phyloP scores from a whole-genome alignment of 2,113 vertebrate species.

The Lepus timidus region DNA sequence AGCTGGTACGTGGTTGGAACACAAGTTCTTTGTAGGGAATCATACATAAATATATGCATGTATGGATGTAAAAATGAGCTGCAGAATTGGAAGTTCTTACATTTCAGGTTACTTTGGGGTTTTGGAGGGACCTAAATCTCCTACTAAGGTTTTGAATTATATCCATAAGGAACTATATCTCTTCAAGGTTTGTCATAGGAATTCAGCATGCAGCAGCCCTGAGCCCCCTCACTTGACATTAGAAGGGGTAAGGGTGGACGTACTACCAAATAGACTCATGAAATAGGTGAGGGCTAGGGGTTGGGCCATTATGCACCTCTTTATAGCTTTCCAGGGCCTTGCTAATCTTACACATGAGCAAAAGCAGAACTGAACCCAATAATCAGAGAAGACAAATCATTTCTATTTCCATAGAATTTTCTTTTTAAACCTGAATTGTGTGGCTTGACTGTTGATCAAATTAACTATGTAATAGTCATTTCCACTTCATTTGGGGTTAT shows the following conservation, averaged over 20 bases:
- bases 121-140: not conserved
- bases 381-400: not conserved
- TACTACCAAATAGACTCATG: not conserved
- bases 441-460: not conserved
- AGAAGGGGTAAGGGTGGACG: accelerated
- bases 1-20: not conserved
- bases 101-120: not conserved
- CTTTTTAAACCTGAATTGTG: conserved; percentile 7
- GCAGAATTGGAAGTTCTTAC: not conserved
- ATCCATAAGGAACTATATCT: not conserved
- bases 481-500: not conserved
- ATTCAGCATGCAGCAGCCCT: not conserved
- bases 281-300: no score
- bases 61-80: not conserved
- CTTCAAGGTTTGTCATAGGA: not conserved
- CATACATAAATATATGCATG: not conserved
- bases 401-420: not conserved
- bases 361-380: not conserved
- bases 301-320: no score
- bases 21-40: not conserved
- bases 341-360: not conserved
- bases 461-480: not conserved
- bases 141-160: not conserved
- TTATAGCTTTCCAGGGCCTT: not conserved
- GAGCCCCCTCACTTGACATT: not conserved